Conservation (phyloP, 1,140 invertebrate species). For the Drosophila melanica region DNA sequence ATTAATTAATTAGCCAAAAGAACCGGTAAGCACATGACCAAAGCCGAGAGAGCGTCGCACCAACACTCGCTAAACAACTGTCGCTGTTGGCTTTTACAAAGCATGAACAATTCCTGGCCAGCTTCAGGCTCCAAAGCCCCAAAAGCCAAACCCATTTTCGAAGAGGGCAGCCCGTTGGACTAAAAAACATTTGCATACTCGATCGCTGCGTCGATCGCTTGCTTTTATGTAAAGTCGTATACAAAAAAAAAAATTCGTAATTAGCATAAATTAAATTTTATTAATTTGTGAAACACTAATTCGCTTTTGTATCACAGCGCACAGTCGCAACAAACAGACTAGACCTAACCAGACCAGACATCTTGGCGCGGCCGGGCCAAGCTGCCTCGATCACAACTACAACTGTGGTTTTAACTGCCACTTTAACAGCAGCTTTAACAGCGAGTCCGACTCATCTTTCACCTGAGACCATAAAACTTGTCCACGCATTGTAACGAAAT, state of each 20-base stretch:
- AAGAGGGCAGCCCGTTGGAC: slow-evolving; percentile 18
- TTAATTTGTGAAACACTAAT: slow-evolving; percentile 82
- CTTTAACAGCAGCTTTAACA: neutral
- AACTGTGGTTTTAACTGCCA: neutral
- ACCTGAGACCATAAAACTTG: slow-evolving; percentile 54
- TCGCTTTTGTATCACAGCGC: slow-evolving; percentile 58
- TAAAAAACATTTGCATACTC: slow-evolving; percentile 62
- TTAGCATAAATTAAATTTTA: slow-evolving; percentile 82
- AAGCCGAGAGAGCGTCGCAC: neutral
- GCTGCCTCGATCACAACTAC: neutral
- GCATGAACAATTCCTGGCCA: slow-evolving; percentile 2
- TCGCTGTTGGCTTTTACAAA: slow-evolving; percentile 12
- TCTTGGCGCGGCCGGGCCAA: slow-evolving; percentile 57
- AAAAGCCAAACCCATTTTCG: slow-evolving; percentile 15
- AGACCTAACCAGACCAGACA: slow-evolving; percentile 54
- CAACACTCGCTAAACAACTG: neutral
- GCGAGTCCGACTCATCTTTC: slow-evolving; percentile 62
- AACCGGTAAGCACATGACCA: slow-evolving; percentile 31
- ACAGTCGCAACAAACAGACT: slow-evolving; percentile 33
- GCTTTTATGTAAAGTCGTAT: slow-evolving; percentile 62
- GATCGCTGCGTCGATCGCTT: slow-evolving; percentile 32
- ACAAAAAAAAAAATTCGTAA: slow-evolving; percentile 27
- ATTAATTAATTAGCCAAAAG: slow-evolving; percentile 62
- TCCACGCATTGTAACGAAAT: slow-evolving; percentile 61
- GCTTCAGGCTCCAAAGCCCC: neutral